Evolutionary conservation across 2,113 vertebrate species (phyloP), one percentile per base, ranked within the genome.

Genomic region (Pontoporia blainvillei): DNA sequence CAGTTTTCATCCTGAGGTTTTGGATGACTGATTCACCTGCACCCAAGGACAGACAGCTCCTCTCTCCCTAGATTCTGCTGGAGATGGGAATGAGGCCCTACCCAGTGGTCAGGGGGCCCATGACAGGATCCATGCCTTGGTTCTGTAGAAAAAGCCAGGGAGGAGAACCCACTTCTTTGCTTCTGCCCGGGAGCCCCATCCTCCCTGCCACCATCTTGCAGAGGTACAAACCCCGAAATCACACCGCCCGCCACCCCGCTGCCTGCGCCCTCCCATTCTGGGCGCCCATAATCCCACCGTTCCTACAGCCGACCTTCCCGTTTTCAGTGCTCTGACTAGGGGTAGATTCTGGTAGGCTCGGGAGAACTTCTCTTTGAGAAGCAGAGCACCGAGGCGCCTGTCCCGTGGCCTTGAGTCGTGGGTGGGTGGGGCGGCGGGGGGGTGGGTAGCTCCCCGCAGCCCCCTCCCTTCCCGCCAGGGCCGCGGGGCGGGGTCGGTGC

Each of bases 201-300:
- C 31, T 71, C 11, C 72, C 76, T 62, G 59, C 86, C 89, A 90
- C 94, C 94, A 67, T 94, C 83, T 94, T 91, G 66, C 78, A 8
- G 39, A 75, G 41, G 78, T 73, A 0, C 73, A 44, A 17, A 17
- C 71, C 78, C n/a, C 23, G 7, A 82, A 54, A 64, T n/a, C 67
- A 12, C 34, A 13, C 46, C 10, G 25, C 21, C 4, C 34, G 21
- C 41, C 14, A 3, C 25, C 15, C n/a, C 9, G 5, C 3, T 5
- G 18, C 23, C 20, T 52, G 8, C 25, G 2, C 71, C 61, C n/a
- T 31, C 36, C 62, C n/a, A 15, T 39, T 20, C 10, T 1, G 81
- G 78, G 49, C 3, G 21, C 29, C 23, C n/a, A 8, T 9, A 69
- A 49, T 59, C 52, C 88, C 79, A 36, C 93, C 54, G 7, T 90